These are phyloP conservation scores for Mamestra brassicae DNA, from an alignment of 2,888 invertebrate genomes.

Conservation along the genomic window DNA sequence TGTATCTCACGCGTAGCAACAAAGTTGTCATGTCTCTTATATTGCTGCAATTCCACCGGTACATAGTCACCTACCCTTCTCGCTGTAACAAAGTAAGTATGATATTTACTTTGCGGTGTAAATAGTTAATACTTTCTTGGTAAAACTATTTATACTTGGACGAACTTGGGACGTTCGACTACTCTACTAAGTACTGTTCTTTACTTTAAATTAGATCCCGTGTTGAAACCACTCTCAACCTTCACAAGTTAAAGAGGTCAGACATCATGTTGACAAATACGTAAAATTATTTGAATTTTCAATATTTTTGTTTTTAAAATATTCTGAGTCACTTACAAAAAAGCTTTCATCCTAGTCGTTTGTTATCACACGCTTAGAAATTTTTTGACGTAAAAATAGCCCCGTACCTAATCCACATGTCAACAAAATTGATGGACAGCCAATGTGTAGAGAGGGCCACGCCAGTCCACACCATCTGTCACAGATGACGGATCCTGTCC, in stretches of 20 bases:
- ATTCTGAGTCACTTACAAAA: background rate
- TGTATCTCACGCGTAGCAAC: background rate
- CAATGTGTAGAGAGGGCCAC: slow-evolving; percentile 6
- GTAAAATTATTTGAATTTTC: background rate
- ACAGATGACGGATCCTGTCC: slow-evolving; percentile 34
- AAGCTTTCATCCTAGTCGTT: background rate
- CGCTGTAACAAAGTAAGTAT: background rate
- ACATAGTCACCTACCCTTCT: too few species aligned
- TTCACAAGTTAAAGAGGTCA: background rate
- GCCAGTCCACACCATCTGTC: slow-evolving; percentile 30
- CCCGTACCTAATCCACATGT: slow-evolving; percentile 14
- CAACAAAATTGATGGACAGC: slow-evolving; percentile 39
- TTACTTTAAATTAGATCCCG: slow-evolving; percentile 15
- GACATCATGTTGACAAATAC: background rate
- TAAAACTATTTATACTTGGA: background rate
- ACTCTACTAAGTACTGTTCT: background rate
- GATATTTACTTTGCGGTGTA: background rate
- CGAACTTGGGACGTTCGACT: background rate
- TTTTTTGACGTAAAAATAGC: slow-evolving; percentile 14
- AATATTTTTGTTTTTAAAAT: too few species aligned
- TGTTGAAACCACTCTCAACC: background rate
- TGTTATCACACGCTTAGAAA: background rate
- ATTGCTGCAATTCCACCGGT: slow-evolving; percentile 3
- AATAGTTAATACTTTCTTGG: slow-evolving; percentile 11
- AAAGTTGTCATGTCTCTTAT: slow-evolving; percentile 21